A percentile compares a stretch with the other conserved stretches of the same genome.
Evolutionary conservation across 2,888 invertebrate species (phyloP).

Genomic region (Danaus chrysippus): DNA sequence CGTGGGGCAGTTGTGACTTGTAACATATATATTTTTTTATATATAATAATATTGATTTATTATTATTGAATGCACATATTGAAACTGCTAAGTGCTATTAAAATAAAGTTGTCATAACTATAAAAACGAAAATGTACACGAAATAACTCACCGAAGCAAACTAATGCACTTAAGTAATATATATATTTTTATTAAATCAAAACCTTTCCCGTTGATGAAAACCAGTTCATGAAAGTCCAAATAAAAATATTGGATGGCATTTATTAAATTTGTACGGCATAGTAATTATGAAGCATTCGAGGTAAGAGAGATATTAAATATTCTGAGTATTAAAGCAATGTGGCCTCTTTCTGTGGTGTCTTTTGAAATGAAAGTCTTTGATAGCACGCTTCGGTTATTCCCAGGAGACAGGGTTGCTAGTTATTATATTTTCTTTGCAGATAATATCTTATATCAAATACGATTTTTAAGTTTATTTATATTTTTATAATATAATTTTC

Average conservation of each 20-base stretch:
- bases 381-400: slow-evolving; percentile 23
- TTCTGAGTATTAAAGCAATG: slow-evolving; percentile 26
- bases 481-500: not conserved
- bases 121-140: not conserved
- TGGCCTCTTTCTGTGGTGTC: slow-evolving; percentile 27
- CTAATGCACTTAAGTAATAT: slow-evolving; percentile 9
- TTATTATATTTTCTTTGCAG: not conserved
- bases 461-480: not conserved
- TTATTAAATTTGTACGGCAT: slow-evolving; percentile 24
- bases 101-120: no score
- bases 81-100: no score
- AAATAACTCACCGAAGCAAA: slow-evolving; percentile 4
- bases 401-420: slow-evolving; percentile 27
- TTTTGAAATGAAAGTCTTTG: slow-evolving; percentile 31
- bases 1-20: no score
- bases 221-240: slow-evolving; percentile 8
- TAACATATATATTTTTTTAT: no score
- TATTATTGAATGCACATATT: no score
- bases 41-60: no score
- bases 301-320: slow-evolving; percentile 30
- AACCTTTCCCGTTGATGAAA: slow-evolving; percentile 12
- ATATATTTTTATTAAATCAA: slow-evolving; percentile 3
- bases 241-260: slow-evolving; percentile 20
- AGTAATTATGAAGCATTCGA: slow-evolving; percentile 21
- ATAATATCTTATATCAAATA: not conserved